These are phyloP conservation scores for Pygmarrhopalites habei DNA, from an alignment of 1,140 invertebrate genomes.

Conservation along the genomic window DNA sequence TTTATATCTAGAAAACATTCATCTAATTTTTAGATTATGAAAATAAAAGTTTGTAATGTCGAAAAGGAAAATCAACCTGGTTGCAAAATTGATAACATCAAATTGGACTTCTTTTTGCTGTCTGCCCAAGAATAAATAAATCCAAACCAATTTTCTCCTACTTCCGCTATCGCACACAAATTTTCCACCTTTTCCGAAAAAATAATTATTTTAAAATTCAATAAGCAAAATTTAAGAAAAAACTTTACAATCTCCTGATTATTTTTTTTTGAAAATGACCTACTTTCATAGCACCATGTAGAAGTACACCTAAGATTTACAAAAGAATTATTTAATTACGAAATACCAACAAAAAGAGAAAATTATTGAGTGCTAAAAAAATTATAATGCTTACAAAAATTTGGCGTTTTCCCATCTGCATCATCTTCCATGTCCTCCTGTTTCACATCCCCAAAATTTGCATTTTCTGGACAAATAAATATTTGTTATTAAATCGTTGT, in stretches of 20 bases:
- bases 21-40: too few relatives aligned
- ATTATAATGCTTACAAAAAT: too few relatives aligned
- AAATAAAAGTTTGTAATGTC: too few relatives aligned
- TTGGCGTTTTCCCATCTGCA: slow-evolving; percentile 74
- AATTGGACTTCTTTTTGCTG: slow-evolving; percentile 88
- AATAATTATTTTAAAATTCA: slow-evolving; percentile 18
- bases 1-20: not conserved
- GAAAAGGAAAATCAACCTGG: slow-evolving; percentile 54
- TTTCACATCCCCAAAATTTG: slow-evolving; percentile 41
- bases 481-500: slow-evolving; percentile 15
- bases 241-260: not conserved
- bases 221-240: slow-evolving; percentile 15
- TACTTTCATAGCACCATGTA: slow-evolving; percentile 90
- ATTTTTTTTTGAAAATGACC: too few relatives aligned
- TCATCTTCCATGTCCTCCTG: slow-evolving; percentile 50
- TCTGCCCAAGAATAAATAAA: slow-evolving; percentile 91
- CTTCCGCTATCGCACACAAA: slow-evolving; percentile 67
- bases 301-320: too few relatives aligned
- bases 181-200: slow-evolving; percentile 61
- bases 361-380: too few relatives aligned
- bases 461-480: slow-evolving; percentile 10
- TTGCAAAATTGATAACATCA: slow-evolving; percentile 81
- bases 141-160: slow-evolving; percentile 86
- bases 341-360: too few relatives aligned
- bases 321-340: too few relatives aligned